phyloP scores from a whole-genome alignment of 2,888 invertebrate species.

The Drosophila mercatorum region DNA sequence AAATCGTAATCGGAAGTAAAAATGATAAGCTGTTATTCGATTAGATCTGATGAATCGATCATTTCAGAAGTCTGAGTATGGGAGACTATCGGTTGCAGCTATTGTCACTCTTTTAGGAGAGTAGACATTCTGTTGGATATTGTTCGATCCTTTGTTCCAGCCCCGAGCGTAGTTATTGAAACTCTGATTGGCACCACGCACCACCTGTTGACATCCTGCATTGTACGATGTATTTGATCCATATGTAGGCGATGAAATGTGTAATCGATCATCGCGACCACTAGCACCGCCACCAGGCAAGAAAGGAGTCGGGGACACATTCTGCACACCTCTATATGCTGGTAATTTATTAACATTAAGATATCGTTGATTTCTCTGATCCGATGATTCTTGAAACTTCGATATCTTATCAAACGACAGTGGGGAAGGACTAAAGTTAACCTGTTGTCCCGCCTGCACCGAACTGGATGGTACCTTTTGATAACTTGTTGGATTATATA shows the following conservation, averaged over 20 bases:
- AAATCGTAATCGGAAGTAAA: conserved; percentile 45
- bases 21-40: background rate
- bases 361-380: conserved; percentile 20
- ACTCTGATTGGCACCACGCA: conserved; percentile 84
- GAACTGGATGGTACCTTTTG: conserved; percentile 58
- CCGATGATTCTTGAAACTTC: conserved; percentile 74
- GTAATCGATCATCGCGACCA: conserved; percentile 19
- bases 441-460: conserved; percentile 51
- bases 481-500: conserved; percentile 63
- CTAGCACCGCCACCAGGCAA: conserved; percentile 11
- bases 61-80: conserved; percentile 75
- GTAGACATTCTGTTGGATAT: conserved; percentile 6
- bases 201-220: conserved; percentile 21
- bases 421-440: conserved; percentile 82
- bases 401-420: conserved; percentile 82
- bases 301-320: conserved; percentile 77
- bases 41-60: background rate
- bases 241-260: conserved; percentile 26
- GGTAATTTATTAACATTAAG: conserved; percentile 27
- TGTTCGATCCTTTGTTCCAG: conserved; percentile 86
- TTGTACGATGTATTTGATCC: conserved; percentile 2
- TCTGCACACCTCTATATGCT: conserved; percentile 54
- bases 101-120: conserved; percentile 12
- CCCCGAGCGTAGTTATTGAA: conserved; percentile 94
- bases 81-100: conserved; percentile 46